These are phyloP conservation scores for Cephalopachus bancanus DNA, from an alignment of 2,797 vertebrate genomes.

Conservation along the genomic window DNA sequence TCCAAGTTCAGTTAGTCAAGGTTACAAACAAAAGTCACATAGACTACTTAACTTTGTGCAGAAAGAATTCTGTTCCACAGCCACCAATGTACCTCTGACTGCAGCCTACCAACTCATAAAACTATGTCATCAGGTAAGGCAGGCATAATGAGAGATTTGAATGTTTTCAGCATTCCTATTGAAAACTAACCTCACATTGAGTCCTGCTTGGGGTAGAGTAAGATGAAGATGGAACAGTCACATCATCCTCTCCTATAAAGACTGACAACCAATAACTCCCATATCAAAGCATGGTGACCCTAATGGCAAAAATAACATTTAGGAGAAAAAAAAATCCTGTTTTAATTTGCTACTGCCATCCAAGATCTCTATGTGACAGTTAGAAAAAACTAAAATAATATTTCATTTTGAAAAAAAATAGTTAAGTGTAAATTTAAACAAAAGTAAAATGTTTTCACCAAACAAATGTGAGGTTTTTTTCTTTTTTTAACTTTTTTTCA, in stretches of 20 bases:
- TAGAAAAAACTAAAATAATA: constrained; percentile 33
- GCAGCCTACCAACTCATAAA: constrained; percentile 24
- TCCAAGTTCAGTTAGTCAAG: constrained; percentile 77
- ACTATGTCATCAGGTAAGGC: not conserved
- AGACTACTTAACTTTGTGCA: not conserved
- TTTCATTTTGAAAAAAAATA: constrained; percentile 53
- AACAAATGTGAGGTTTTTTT: not conserved
- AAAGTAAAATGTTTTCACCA: constrained; percentile 51
- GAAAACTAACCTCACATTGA: constrained; percentile 49
- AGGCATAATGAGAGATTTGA: not conserved
- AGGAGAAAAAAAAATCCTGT: constrained; percentile 52
- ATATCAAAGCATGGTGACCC: constrained; percentile 16
- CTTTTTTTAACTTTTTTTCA: not conserved
- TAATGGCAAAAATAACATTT: constrained; percentile 55
- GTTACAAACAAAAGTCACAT: constrained; percentile 65
- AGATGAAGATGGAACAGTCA: not conserved
- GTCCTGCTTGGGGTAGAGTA: not conserved
- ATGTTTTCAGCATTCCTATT: constrained; percentile 1
- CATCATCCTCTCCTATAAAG: constrained; percentile 41
- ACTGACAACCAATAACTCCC: not conserved
- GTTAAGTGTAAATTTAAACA: constrained; percentile 49
- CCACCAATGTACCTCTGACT: constrained; percentile 6
- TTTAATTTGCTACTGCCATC: constrained; percentile 33
- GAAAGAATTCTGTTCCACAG: constrained; percentile 59
- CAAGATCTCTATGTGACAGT: constrained; percentile 12